Evolutionary conservation across 2,113 vertebrate species (phyloP).

Genomic region (Epinephelus lanceolatus): DNA sequence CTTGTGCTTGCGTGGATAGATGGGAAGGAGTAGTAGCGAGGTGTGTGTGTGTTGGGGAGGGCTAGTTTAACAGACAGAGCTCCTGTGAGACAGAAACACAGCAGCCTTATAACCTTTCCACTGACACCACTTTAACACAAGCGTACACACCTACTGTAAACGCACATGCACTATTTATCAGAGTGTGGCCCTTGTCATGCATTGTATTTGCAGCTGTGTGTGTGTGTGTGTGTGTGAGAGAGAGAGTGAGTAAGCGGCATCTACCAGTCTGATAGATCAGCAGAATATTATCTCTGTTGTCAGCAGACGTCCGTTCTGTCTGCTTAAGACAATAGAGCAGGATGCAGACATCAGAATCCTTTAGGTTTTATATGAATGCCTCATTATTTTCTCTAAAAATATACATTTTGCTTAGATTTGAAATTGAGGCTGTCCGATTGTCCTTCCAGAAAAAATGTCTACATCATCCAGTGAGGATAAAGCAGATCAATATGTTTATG

Average conservation of each 20-base stretch:
- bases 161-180: background rate
- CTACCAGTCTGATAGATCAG: background rate
- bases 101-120: slow-evolving; percentile 43
- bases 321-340: slow-evolving; percentile 1
- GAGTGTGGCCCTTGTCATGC: background rate
- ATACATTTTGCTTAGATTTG: background rate
- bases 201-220: background rate
- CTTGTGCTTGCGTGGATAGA: slow-evolving; percentile 58
- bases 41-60: slow-evolving; percentile 24
- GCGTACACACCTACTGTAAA: slow-evolving; percentile 1
- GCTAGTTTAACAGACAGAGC: slow-evolving; percentile 35
- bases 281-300: slow-evolving; percentile 8
- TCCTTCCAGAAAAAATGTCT: background rate
- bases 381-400: background rate
- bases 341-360: background rate
- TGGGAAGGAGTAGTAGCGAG: slow-evolving; percentile 28
- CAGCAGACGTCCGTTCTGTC: background rate
- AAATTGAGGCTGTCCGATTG: background rate
- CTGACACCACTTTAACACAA: slow-evolving; percentile 29
- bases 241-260: background rate
- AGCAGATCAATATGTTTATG: slow-evolving; percentile 2
- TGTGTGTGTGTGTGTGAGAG: slow-evolving; percentile 7
- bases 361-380: background rate
- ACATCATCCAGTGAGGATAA: background rate
- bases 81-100: slow-evolving; percentile 60